Percentiles rank a stretch among this genome's conserved stretches.
Conservation (phyloP, 2,888 invertebrate species). For the Pecten maximus region DNA sequence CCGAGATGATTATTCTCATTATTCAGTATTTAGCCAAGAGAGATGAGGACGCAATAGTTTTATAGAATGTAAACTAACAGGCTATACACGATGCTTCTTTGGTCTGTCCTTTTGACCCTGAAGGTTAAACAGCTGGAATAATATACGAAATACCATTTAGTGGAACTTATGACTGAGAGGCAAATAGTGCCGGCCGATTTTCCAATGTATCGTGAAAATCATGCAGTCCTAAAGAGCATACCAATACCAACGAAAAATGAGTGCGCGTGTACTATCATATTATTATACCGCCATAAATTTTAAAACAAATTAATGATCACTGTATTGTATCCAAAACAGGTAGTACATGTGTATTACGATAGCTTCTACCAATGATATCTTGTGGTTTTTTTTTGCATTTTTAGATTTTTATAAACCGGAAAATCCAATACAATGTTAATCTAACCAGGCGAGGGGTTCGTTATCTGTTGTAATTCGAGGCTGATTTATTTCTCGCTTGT, state of each 20-base stretch:
- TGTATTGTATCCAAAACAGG: neutral
- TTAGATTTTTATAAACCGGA: neutral
- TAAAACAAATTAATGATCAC: neutral
- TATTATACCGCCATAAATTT: neutral
- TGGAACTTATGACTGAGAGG: neutral
- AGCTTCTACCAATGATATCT: neutral
- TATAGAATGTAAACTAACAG: neutral
- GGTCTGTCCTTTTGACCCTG: neutral
- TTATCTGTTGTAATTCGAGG: neutral
- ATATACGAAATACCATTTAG: neutral
- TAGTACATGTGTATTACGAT: neutral
- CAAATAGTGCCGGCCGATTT: neutral
- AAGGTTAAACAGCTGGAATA: neutral
- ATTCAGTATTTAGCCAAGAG: too few species aligned
- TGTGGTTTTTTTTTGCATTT: neutral
- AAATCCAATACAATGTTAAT: neutral
- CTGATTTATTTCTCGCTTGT: conserved; percentile 33
- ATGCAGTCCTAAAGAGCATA: too few species aligned
- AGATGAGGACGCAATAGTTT: neutral
- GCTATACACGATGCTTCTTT: neutral
- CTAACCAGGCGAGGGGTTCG: neutral
- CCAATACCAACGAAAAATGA: neutral
- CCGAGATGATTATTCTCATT: too few species aligned
- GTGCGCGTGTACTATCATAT: neutral
- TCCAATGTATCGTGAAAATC: neutral